These are phyloP conservation scores for Cynoglossus semilaevis DNA, from an alignment of 2,113 vertebrate species.

Conservation along the genomic window DNA sequence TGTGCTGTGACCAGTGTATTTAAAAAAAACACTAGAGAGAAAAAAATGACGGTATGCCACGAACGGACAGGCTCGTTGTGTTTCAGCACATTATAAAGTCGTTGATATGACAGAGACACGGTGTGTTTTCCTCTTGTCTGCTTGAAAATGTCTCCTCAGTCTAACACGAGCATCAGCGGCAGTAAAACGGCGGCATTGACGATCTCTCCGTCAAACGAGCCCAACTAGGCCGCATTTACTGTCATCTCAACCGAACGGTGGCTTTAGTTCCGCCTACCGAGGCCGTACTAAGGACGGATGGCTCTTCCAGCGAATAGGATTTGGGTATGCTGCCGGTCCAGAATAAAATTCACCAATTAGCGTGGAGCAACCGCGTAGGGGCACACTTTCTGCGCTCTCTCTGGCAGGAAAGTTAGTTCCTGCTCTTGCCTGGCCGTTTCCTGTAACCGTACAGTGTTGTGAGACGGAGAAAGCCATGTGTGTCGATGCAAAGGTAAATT, in stretches of 20 bases:
- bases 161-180: neutral
- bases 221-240: constrained; percentile 77
- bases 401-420: constrained; percentile 79
- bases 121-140: constrained; percentile 3
- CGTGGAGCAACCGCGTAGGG: constrained; percentile 22
- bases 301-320: constrained; percentile 40
- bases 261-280: constrained; percentile 62
- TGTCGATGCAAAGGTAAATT: constrained; percentile 83
- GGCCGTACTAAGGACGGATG: constrained; percentile 29
- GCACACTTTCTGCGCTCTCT: constrained; percentile 59
- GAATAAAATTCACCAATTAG: constrained; percentile 54
- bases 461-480: constrained; percentile 86
- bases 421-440: constrained; percentile 82
- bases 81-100: neutral
- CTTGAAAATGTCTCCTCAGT: neutral
- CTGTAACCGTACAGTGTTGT: constrained; percentile 84
- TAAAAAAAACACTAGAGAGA: constrained; percentile 26
- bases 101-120: neutral
- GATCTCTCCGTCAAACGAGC: constrained; percentile 58
- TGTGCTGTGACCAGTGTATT: constrained; percentile 22
- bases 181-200: constrained; percentile 40
- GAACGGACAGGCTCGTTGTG: constrained; percentile 14
- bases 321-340: constrained; percentile 43
- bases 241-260: constrained; percentile 70
- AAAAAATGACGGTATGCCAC: constrained; percentile 19